A percentile compares a stretch with the other conserved stretches of the same genome.
Conservation (phyloP, 1,140 invertebrate species). For the Marisa cornuarietis region DNA sequence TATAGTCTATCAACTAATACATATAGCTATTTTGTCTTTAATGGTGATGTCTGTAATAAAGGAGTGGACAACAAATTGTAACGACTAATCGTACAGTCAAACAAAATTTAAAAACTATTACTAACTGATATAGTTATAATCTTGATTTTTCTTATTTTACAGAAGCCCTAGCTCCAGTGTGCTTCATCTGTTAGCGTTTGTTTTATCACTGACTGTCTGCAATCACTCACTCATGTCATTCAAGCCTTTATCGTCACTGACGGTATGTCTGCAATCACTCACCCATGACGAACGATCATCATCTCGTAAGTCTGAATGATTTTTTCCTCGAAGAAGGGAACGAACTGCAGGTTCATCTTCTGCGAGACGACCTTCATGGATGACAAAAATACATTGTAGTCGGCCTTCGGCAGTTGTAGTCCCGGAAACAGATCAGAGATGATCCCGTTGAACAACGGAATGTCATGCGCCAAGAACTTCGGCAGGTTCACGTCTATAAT, state of each 20-base stretch:
- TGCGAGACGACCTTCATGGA: constrained; percentile 58
- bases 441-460: constrained; percentile 67
- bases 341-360: constrained; percentile 64
- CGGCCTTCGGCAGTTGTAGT: constrained; percentile 64
- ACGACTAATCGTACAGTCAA: too few species aligned
- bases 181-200: not conserved
- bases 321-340: constrained; percentile 66
- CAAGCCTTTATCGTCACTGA: too few species aligned
- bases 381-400: constrained; percentile 72
- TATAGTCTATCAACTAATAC: too few species aligned
- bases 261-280: constrained; percentile 18
- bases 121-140: too few species aligned
- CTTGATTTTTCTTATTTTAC: too few species aligned
- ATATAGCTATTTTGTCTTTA: too few species aligned
- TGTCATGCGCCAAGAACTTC: constrained; percentile 68
- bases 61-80: too few species aligned
- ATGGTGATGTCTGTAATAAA: too few species aligned
- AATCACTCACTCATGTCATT: not conserved
- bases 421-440: constrained; percentile 67
- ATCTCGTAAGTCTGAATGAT: constrained; percentile 68
- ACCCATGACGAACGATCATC: constrained; percentile 73
- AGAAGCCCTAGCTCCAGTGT: too few species aligned
- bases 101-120: too few species aligned
- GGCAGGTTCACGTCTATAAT: constrained; percentile 68
- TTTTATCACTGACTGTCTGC: not conserved